Conservation (phyloP, 1,140 invertebrate species). For the Odontomachus brunneus region DNA sequence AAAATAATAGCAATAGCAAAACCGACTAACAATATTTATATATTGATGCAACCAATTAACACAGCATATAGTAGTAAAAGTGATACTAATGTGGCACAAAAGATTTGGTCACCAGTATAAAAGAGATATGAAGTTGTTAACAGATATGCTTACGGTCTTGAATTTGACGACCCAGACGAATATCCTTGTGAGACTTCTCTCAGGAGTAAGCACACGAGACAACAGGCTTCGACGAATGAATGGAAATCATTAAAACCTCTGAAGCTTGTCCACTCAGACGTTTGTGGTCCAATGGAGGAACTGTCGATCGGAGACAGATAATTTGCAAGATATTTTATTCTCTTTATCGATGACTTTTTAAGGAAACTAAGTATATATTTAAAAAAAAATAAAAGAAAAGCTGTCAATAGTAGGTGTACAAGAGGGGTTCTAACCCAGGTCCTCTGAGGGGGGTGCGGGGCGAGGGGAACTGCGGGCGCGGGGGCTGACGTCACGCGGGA, state of each 20-base stretch:
- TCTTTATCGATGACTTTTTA: background rate
- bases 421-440: no score
- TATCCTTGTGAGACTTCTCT: background rate
- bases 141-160: background rate
- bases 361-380: background rate
- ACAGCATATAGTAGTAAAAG: background rate
- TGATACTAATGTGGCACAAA: background rate
- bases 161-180: background rate
- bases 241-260: background rate
- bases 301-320: no score
- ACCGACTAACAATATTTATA: background rate
- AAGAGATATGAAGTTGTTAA: background rate
- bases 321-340: no score
- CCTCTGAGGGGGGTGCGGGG: no score
- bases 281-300: background rate
- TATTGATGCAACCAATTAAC: background rate
- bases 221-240: background rate
- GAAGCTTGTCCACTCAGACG: background rate
- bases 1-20: background rate
- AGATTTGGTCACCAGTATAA: background rate
- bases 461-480: no score
- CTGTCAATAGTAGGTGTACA: no score
- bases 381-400: background rate
- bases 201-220: background rate
- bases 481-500: no score